These are phyloP conservation scores for Amphipyra tragopoginis DNA, from an alignment of 2,888 invertebrate genomes.

Conservation along the genomic window DNA sequence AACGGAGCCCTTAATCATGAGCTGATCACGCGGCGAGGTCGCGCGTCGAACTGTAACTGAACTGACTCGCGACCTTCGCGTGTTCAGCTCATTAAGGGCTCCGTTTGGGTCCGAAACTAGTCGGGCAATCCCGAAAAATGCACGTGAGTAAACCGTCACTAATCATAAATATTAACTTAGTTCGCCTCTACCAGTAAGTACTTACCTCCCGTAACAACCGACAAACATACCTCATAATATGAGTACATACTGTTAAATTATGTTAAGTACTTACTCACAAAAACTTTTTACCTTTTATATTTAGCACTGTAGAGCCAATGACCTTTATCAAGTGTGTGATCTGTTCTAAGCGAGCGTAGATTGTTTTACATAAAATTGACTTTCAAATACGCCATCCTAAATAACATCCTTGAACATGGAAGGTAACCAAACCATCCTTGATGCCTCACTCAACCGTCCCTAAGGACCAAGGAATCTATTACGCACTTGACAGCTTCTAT, in stretches of 20 bases:
- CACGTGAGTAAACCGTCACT: no score
- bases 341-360: not conserved
- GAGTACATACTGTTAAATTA: conserved; percentile 8
- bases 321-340: conserved; percentile 11
- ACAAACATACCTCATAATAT: not conserved
- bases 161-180: no score
- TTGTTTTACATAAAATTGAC: conserved; percentile 16
- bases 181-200: not conserved
- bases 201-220: not conserved
- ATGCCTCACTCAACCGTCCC: conserved; percentile 43
- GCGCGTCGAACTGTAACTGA: no score
- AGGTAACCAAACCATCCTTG: conserved; percentile 37
- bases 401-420: conserved; percentile 7
- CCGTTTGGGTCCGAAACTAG: no score
- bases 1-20: no score
- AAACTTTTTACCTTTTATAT: not conserved
- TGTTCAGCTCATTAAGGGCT: no score
- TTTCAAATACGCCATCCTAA: conserved; percentile 18
- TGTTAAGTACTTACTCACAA: not conserved
- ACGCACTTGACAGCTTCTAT: conserved; percentile 38
- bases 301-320: conserved; percentile 9
- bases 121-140: no score
- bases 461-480: conserved; percentile 56
- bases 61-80: no score
- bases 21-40: no score